Conservation (phyloP, 2,888 invertebrate species). For the Anarsia innoxiella region DNA sequence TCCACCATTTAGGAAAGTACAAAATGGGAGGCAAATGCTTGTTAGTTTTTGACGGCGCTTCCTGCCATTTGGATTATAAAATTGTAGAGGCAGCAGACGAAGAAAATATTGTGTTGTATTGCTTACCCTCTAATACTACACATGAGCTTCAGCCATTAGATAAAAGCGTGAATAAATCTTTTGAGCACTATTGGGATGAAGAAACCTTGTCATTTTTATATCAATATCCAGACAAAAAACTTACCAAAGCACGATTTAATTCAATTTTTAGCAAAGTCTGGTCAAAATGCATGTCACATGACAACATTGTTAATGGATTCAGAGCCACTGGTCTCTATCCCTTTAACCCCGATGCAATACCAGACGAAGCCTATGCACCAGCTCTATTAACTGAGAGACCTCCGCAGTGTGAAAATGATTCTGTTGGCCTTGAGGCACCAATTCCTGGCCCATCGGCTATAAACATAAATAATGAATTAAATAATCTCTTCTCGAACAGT, state of each 20-base stretch:
- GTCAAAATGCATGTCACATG: conserved; percentile 20
- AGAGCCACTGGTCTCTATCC: conserved; percentile 24
- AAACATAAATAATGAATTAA: neutral
- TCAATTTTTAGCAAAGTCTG: conserved; percentile 19
- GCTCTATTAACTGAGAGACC: conserved; percentile 1
- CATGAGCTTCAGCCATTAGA: conserved; percentile 16
- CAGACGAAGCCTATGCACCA: conserved; percentile 25
- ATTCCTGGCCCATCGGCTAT: neutral
- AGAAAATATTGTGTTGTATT: conserved; percentile 17
- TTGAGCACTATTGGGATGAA: conserved; percentile 21
- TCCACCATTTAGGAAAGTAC: conserved; percentile 9
- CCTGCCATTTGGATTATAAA: neutral
- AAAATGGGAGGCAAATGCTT: conserved; percentile 16
- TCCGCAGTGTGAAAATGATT: neutral
- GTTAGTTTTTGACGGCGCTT: conserved; percentile 17
- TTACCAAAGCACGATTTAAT: conserved; percentile 19
- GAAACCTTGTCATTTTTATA: conserved; percentile 16
- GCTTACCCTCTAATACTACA: conserved; percentile 12
- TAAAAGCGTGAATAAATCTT: conserved; percentile 19
- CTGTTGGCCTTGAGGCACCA: neutral
- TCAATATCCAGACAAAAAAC: conserved; percentile 15
- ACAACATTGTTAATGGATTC: conserved; percentile 16
- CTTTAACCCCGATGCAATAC: conserved; percentile 23
- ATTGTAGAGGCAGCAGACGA: conserved; percentile 10
- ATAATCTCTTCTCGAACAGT: neutral